Evolutionary conservation across 2,113 vertebrate species (phyloP).

Genomic region (Pachypanchax playfairii): DNA sequence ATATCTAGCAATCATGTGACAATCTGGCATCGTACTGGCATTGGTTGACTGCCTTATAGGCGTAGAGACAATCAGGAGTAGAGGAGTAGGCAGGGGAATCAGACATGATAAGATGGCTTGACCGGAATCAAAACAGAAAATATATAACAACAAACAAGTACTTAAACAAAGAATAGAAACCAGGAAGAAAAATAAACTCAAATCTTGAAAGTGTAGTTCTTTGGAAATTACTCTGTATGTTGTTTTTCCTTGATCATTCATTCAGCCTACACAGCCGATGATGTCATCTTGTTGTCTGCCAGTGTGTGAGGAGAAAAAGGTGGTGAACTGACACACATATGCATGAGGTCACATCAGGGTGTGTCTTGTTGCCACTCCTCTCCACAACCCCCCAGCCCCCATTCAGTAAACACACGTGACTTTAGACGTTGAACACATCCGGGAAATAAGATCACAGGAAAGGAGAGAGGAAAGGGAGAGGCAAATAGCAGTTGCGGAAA

Average conservation of each 20-base stretch:
- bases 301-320: slow-evolving; percentile 21
- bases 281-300: slow-evolving; percentile 56
- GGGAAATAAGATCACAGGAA: slow-evolving; percentile 66
- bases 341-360: slow-evolving; percentile 53
- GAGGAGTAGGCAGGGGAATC: no score
- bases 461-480: background rate
- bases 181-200: no score
- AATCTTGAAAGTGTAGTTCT: no score
- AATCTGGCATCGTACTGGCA: no score
- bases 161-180: no score
- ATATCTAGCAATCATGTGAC: no score
- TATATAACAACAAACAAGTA: no score
- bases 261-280: slow-evolving; percentile 57
- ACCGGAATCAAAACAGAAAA: no score
- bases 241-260: slow-evolving; percentile 45
- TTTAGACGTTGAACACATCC: slow-evolving; percentile 46
- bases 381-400: background rate
- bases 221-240: no score
- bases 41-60: no score
- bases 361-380: slow-evolving; percentile 35
- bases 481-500: background rate
- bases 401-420: slow-evolving; percentile 48
- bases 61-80: no score
- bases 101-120: no score
- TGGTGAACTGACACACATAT: slow-evolving; percentile 18